Conservation (phyloP, 2,797 vertebrate species). For the Tolypeutes matacus region DNA sequence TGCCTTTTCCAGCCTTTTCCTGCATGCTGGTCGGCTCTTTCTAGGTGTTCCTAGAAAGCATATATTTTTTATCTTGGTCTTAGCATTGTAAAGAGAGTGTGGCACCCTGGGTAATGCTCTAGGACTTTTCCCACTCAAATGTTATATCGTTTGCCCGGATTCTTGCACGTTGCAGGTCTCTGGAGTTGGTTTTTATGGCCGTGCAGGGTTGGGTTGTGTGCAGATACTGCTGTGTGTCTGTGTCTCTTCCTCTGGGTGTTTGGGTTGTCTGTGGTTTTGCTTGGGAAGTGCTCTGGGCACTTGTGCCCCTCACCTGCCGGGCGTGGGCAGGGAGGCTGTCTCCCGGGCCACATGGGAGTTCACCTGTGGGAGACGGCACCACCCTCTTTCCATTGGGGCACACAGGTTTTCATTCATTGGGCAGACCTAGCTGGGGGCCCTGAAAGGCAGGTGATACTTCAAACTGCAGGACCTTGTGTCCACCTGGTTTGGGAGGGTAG, state of each 20-base stretch:
- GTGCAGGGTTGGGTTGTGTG: accelerated
- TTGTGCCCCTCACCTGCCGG: no score
- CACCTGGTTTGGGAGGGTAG: background rate
- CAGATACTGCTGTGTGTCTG: no score
- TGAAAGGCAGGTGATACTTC: background rate
- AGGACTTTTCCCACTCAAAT: background rate
- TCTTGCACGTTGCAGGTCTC: background rate
- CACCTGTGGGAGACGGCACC: no score
- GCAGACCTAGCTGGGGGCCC: background rate
- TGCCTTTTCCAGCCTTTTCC: no score
- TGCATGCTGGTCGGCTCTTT: accelerated
- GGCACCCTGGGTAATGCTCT: background rate
- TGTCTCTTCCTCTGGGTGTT: background rate
- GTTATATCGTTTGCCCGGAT: background rate
- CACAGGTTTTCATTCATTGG: no score
- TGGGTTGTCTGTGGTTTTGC: no score
- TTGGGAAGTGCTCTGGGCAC: no score
- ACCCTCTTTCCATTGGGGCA: no score
- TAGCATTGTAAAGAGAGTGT: background rate
- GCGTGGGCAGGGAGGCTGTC: no score
- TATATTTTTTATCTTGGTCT: background rate
- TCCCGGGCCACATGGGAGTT: no score
- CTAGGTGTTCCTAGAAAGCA: background rate
- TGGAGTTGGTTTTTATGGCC: no score
- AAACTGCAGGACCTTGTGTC: no score